A percentile compares a stretch with the other conserved stretches of the same genome.
Evolutionary conservation across 2,113 vertebrate genomes (phyloP).

Genomic region (Lophochroa leadbeateri): DNA sequence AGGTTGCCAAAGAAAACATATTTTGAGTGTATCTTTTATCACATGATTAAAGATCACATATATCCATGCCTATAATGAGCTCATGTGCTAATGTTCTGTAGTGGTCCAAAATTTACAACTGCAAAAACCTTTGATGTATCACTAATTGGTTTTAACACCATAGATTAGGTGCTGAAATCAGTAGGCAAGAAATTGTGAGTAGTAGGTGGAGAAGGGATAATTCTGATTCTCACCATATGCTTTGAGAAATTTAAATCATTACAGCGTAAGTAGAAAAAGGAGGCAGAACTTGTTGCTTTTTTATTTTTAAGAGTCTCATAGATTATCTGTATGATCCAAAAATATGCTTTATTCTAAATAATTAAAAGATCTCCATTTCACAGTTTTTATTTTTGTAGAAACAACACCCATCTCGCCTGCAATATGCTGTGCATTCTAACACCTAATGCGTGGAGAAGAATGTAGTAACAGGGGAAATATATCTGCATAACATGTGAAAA

Average conservation of each 20-base stretch:
- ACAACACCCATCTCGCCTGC: conserved; percentile 43
- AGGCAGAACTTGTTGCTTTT: conserved; percentile 66
- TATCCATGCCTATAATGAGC: conserved; percentile 36
- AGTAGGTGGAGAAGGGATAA: conserved; percentile 71
- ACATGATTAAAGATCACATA: conserved; percentile 56
- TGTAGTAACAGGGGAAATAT: conserved; percentile 64
- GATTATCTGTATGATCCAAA: conserved; percentile 40
- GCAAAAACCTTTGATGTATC: conserved; percentile 65
- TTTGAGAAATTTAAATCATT: conserved; percentile 70
- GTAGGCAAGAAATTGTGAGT: conserved; percentile 69
- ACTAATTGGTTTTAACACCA: conserved; percentile 76
- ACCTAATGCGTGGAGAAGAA: conserved; percentile 53
- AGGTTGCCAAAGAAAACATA: conserved; percentile 56
- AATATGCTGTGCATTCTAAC: conserved; percentile 39
- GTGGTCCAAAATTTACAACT: conserved; percentile 68
- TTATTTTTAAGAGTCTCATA: conserved; percentile 61
- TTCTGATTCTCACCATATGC: conserved; percentile 76
- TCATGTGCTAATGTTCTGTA: conserved; percentile 51
- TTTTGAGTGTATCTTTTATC: conserved; percentile 59
- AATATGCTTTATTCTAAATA: conserved; percentile 62
- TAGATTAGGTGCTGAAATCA: conserved; percentile 72
- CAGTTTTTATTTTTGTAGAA: conserved; percentile 65
- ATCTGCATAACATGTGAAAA: conserved; percentile 32
- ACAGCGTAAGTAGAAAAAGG: conserved; percentile 47
- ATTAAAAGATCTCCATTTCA: conserved; percentile 53